Base-by-base conservation (phyloP, 2,797 vertebrate species). In the Syngnathus acus region DNA sequence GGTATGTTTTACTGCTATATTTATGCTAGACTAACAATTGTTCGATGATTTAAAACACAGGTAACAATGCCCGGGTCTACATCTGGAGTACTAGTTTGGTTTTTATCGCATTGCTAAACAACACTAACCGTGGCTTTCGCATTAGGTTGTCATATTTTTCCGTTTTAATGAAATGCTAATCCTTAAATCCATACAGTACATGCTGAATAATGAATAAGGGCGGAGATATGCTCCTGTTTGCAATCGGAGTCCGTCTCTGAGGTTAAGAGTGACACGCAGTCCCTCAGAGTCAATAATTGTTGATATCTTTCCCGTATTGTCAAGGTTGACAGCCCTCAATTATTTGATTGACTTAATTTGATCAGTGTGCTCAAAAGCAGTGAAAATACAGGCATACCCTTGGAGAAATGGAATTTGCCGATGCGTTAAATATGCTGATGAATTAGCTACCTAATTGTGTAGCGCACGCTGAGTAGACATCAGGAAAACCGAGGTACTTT, bases 291-390 rank as follows among this genome's bases (percentile, higher is more conserved):
- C 80, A 80, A 81, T 86, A 83, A 77, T 78, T 68, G 50, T 68
- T 72, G 68, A 85, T 84, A 84, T 85, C 79, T 82, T 78, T 68
- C 48, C 40, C 64, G 82, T 74, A 71, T 65, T 76, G 72, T 77
- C 32, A 23, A 86, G 74, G 75, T 74, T 78, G 78, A 72, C 77
- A 82, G 72, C 76, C 65, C 60, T 83, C 81, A 78, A 72, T 82
- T 77, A 82, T 82, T 67, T 76, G 72, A 85, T 87, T 80, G 75
- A 67, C 71, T 81, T 79, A 65, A 83, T 79, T 80, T 70, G 75
- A 86, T 87, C 78, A 71, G 73, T 67, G 70, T 69, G 54, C 64
- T 17, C 26, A 69, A 54, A 69, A 69, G 63, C 69, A 67, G 9
- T 53, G 64, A 62, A 61, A 72, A 72, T 66, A 54, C 65, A 71